phyloP scores from a whole-genome alignment of 2,797 vertebrate species.

The Sternotherus odoratus region DNA sequence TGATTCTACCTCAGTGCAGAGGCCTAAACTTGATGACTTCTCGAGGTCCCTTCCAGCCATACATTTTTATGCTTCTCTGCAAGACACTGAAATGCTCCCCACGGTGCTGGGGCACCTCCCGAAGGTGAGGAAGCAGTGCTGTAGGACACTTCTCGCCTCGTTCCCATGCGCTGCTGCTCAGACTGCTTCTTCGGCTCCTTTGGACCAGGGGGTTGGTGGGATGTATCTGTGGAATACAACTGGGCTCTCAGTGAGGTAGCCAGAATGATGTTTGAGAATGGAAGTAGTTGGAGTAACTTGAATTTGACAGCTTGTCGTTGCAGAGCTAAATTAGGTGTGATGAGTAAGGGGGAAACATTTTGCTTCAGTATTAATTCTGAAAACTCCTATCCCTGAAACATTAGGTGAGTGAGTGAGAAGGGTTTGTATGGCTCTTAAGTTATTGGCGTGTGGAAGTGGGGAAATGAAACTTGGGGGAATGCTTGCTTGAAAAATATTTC shows the following conservation, averaged over 20 bases:
- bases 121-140: neutral
- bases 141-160: neutral
- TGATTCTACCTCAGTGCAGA: neutral
- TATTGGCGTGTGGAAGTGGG: fast-evolving
- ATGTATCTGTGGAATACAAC: fast-evolving
- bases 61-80: neutral
- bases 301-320: neutral
- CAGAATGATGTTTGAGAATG: neutral
- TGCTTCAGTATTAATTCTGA: neutral
- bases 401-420: fast-evolving
- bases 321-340: fast-evolving
- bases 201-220: neutral
- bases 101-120: fast-evolving
- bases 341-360: neutral
- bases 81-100: fast-evolving
- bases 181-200: neutral
- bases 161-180: neutral
- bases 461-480: neutral
- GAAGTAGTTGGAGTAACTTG: neutral
- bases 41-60: neutral
- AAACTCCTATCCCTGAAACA: neutral
- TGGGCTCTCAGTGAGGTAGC: fast-evolving
- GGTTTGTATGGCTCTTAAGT: neutral
- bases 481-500: neutral
- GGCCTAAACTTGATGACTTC: neutral